Conservation (phyloP, 2,113 vertebrate species). For the Typhlomys cinereus region DNA sequence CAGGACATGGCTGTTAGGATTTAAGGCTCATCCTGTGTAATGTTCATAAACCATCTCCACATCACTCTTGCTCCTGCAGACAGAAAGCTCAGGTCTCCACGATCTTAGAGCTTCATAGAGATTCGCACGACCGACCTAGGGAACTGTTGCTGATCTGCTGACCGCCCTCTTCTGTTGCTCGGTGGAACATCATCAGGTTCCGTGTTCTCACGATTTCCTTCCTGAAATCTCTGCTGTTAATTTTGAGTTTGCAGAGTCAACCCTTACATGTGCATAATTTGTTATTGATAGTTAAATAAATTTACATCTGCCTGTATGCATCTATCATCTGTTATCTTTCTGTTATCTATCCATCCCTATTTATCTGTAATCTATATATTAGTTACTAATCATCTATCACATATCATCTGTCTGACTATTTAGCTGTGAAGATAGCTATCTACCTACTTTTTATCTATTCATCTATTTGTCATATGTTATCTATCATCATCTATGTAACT, state of each 20-base stretch:
- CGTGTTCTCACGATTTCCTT: not conserved
- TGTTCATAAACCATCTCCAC: too few relatives aligned
- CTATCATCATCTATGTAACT: not conserved
- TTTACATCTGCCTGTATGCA: not conserved
- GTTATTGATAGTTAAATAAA: not conserved
- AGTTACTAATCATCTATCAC: too few relatives aligned
- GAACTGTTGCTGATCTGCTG: too few relatives aligned
- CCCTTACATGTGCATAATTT: not conserved
- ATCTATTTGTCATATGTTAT: not conserved
- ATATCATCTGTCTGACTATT: too few relatives aligned
- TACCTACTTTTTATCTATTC: too few relatives aligned
- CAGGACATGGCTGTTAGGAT: not conserved
- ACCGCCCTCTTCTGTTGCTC: not conserved
- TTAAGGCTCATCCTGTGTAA: not conserved
- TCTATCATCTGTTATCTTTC: not conserved
- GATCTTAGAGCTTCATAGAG: accelerated
- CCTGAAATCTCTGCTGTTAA: not conserved
- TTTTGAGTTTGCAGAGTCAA: not conserved
- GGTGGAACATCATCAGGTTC: not conserved
- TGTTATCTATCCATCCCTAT: not conserved
- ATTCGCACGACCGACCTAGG: accelerated
- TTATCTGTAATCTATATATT: not conserved
- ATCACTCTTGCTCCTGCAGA: not conserved
- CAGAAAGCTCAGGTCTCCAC: not conserved
- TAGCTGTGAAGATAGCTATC: too few relatives aligned